Evolutionary conservation across 1,140 invertebrate species (phyloP), one percentile per base, ranked within the genome.

Genomic region (Eriosoma lanigerum): DNA sequence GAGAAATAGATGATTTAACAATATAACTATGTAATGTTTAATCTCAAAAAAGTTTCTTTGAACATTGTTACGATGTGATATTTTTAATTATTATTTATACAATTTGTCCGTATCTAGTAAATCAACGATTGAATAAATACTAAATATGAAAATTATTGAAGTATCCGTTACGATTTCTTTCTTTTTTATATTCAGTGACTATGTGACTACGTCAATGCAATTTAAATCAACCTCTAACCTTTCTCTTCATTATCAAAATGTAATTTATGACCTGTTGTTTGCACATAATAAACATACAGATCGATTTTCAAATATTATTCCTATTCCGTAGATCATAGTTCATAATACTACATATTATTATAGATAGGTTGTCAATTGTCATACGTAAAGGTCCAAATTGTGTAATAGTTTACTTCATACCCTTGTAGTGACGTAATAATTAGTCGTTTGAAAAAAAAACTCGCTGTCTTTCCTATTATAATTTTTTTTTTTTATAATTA

Each of bases 261-360:
- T 66, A 29, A 70, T 70, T 50, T 70, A 70, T 70, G 24, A 29
- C 29, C 66, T 15, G 15, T 17, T 26, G 17, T 70, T 70, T 70
- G 21, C 66, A 29, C 66, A 70, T 26, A 50, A 70, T 1, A 29
- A 26, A 70, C 38, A 17, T n/a, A 38, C 46, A 10, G 44, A 50
- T 26, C 46, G 24, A 70, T 50, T 26, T 26, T 21, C 38, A 32
- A 70, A 50, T 50, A 70, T 50, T 70, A 50, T 29, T 24, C 48
- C 24, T 9, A 29, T 26, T 70, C 24, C 17, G 15, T 21, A 64
- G 62, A 38, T 64, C 62, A 38, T 21, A 64, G 62, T 38, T 64
- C 62, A 38, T 62, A 19, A 6, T 10, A 32, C 32, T 62, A 38
- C 62, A 38, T 62, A 19, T 5, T 10, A 32, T 62, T 62, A 38